Percentiles rank a stretch among this genome's conserved stretches.
Evolutionary conservation across 2,113 vertebrate genomes (phyloP).

Genomic region (Bufo gargarizans): DNA sequence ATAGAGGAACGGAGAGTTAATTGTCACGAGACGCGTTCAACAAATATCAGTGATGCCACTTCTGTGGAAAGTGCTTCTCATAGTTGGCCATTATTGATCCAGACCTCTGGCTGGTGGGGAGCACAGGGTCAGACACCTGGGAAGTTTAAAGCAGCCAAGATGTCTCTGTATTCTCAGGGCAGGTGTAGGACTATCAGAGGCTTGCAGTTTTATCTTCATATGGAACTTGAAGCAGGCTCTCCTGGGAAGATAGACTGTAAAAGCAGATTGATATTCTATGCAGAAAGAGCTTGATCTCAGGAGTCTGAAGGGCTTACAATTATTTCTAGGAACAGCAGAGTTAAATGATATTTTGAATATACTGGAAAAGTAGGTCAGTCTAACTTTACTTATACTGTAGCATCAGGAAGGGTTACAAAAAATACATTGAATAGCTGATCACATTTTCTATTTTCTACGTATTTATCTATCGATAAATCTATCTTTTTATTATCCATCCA

Average conservation of each 20-base stretch:
- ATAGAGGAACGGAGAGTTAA: not conserved
- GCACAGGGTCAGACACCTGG: too few species aligned
- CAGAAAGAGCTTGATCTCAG: constrained; percentile 42
- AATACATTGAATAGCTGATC: too few species aligned
- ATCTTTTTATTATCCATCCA: not conserved
- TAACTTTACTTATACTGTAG: not conserved
- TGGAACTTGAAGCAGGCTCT: constrained; percentile 43
- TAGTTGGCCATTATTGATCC: not conserved
- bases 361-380: constrained; percentile 33
- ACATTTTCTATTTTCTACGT: not conserved
- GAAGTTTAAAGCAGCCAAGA: not conserved
- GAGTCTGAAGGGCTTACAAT: constrained; percentile 28
- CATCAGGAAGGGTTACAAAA: not conserved
- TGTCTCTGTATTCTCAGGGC: constrained; percentile 26
- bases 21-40: not conserved
- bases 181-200: constrained; percentile 20
- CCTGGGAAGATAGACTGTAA: constrained; percentile 17
- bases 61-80: not conserved
- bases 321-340: constrained; percentile 40
- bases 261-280: constrained; percentile 49
- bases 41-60: not conserved
- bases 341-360: constrained; percentile 20
- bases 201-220: constrained; percentile 39
- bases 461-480: not conserved
- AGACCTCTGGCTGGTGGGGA: too few species aligned